phyloP scores from a whole-genome alignment of 2,888 invertebrate genomes.

The Athrips mouffetella region DNA sequence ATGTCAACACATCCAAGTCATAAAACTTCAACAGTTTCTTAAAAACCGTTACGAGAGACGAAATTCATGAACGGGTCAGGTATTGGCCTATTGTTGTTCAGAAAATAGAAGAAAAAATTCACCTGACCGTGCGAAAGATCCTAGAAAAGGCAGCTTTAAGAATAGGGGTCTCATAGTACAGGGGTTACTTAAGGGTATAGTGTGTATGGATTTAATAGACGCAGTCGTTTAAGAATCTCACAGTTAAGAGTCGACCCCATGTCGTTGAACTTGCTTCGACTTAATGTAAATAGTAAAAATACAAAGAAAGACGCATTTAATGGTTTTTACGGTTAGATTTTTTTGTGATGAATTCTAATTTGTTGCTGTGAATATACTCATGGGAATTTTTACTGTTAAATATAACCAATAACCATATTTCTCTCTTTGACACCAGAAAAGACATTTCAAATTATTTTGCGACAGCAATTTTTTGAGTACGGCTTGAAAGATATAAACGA shows the following conservation, averaged over 20 bases:
- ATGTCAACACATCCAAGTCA: constrained; percentile 30
- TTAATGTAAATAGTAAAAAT: constrained; percentile 28
- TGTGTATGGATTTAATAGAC: not conserved
- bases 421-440: no score
- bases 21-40: constrained; percentile 38
- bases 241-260: constrained; percentile 1
- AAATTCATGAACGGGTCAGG: constrained; percentile 17
- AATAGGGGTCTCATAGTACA: constrained; percentile 25
- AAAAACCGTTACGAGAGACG: constrained; percentile 52
- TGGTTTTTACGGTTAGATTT: constrained; percentile 42
- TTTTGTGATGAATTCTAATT: constrained; percentile 13
- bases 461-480: no score
- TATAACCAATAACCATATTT: no score
- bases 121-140: constrained; percentile 61
- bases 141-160: constrained; percentile 26
- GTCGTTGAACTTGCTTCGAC: constrained; percentile 21
- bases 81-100: not conserved
- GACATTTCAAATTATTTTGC: no score
- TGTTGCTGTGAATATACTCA: constrained; percentile 6
- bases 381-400: not conserved
- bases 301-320: constrained; percentile 40
- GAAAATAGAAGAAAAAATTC: constrained; percentile 36
- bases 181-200: constrained; percentile 12
- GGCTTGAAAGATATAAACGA: no score
- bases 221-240: constrained; percentile 6